Evolutionary conservation across 2,113 vertebrate genomes (phyloP).

Genomic region (Labrus mixtus): DNA sequence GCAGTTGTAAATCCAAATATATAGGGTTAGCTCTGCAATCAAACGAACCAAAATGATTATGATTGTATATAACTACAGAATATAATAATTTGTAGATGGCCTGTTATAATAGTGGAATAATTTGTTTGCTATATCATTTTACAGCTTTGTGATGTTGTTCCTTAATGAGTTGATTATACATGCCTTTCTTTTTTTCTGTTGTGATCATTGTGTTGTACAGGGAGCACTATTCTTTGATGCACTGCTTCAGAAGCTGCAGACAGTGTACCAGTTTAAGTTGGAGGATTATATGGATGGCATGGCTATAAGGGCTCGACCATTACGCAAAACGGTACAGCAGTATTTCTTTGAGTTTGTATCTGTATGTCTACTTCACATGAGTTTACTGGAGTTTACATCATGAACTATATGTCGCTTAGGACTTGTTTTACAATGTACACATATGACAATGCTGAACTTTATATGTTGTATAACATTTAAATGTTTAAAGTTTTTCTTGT

Average conservation of each 20-base stretch:
- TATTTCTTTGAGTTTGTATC: not conserved
- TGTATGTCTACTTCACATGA: not conserved
- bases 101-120: too few relatives aligned
- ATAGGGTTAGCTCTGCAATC: not conserved
- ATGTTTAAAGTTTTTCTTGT: not conserved
- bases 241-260: conserved; percentile 94
- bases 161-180: not conserved
- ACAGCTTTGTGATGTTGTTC: too few relatives aligned
- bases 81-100: too few relatives aligned
- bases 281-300: conserved; percentile 98
- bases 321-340: conserved; percentile 89
- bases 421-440: not conserved
- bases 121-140: too few relatives aligned
- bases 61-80: not conserved
- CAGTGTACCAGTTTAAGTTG: conserved; percentile 94
- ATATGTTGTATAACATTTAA: not conserved
- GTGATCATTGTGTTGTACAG: conserved; percentile 76
- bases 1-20: not conserved
- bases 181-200: too few relatives aligned
- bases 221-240: conserved; percentile 93
- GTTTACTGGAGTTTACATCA: too few relatives aligned
- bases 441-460: not conserved
- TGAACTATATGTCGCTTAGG: not conserved
- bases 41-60: not conserved
- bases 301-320: conserved; percentile 93